Evolutionary conservation across 2,888 invertebrate species (phyloP), one percentile per base, ranked within the genome.

Genomic region (Erebia aethiops): DNA sequence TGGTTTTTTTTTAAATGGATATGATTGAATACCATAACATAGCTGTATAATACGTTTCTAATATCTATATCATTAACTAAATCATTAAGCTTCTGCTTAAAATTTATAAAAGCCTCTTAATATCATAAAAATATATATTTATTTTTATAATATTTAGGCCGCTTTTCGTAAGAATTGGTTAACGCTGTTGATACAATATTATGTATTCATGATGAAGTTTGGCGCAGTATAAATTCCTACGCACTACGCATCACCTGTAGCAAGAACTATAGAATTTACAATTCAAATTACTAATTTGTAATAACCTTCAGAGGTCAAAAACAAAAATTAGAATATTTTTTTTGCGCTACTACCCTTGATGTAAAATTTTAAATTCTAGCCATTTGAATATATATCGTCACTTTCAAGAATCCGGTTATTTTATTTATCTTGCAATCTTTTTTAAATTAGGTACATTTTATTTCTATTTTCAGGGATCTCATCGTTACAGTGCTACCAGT

Each of bases 401-500:
- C 51, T 51, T 14, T 51, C 14, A 51, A 51, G n/a, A 51, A n/a
- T 51, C 1, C 13, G 5, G 5, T 26, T 56, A 11, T 56, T 13
- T 56, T 56, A 56, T n/a, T 35, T 65, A 43, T 26, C n/a, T 13
- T 35, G n/a, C 18, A 46, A 46, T 51, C 10, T 54, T 18, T 18
- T 16, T 11, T 10, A 54, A 7, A 16, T 8, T 52, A n/a, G n/a
- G n/a, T n/a, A n/a, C n/a, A 51, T 7, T n/a, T 51, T 7, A 16
- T 52, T 52, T 4, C 16, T 14, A 7, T 21, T 74, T 90, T 84
- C 91, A 90, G 93, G 83, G 75, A 89, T 88, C 73, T 79, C 88
- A 63, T 93, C 94, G 43, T 90, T 97, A 62, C 94, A 94, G 83
- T 98, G 97, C 85, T 98, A 96, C 89, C 95, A 95, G 84, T 97